Evolutionary conservation across 2,113 vertebrate genomes (phyloP), one percentile per base, ranked within the genome.

Genomic region (Syrrhaptes paradoxus): DNA sequence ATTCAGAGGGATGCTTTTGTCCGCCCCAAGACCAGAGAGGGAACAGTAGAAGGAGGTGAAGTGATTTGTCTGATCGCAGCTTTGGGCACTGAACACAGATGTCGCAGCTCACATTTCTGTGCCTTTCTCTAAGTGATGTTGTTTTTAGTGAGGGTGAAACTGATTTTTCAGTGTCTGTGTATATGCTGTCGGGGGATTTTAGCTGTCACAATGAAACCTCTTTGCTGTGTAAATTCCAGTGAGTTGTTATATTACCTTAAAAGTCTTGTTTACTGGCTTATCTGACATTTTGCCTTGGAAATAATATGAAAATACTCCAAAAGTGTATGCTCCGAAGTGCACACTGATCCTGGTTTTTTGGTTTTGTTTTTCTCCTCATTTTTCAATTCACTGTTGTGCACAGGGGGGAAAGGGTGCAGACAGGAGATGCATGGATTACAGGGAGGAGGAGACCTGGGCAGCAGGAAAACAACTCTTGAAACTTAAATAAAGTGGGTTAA

Each of bases 381-480:
- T 22, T 28, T 61, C 20, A 25, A 1, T 43, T 78, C 58, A 18
- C 20, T 58, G 13, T n/a, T 68, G 54, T 55, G 20, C 15, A 10
- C 13, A n/a, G 5, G 13, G 38, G 6, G 18, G 9, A 41, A 25
- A 52, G 24, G 17, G 11, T 46, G 10, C 0, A 0, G 28, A 61
- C 2, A 18, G 48, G 43, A 48, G 41, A 21, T 43, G 17, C 10
- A 2, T 29, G n/a, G 63, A 19, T 86, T 67, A 46, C 0, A 25
- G 31, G 2, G 11, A 41, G 38, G 17, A 51, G 25, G 7, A 68
- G 31, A 51, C 34, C 36, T 59, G n/a, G 28, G 17, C 74, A 75
- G 16, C 34, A 17, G 48, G 34, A 72, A 55, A 32, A 68, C 26
- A 72, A 19, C 13, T 67, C 71, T 11, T 59, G 34, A 68, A 78